Percentiles rank a stretch among this genome's conserved stretches.
phyloP scores from a whole-genome alignment of 37 sponge, comb jelly and placozoan genomes.

The Chondrilla cf. caribensis region DNA sequence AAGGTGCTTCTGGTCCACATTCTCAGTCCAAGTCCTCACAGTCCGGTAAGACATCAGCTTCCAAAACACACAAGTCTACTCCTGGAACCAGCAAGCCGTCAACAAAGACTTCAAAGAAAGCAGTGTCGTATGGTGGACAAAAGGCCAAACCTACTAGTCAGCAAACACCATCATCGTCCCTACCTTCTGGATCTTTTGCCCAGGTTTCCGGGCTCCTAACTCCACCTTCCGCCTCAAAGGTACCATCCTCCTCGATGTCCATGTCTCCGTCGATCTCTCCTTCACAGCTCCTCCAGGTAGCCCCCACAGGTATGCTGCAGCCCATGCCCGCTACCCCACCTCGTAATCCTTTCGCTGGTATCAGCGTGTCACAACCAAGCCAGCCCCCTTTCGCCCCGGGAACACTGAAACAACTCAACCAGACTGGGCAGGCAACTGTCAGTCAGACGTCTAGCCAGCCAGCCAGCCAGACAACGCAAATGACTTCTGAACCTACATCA shows the following conservation, averaged over 20 bases:
- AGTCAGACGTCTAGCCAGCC: too few species aligned
- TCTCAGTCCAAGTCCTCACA: background rate
- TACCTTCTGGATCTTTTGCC: background rate
- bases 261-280: conserved; percentile 36
- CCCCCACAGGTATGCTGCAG: conserved; percentile 23
- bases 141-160: conserved; percentile 36
- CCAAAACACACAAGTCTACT: background rate
- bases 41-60: background rate
- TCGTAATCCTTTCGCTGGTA: conserved; percentile 53
- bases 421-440: background rate
- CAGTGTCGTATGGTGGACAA: background rate
- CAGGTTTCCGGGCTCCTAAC: background rate
- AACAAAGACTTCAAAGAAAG: background rate
- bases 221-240: background rate
- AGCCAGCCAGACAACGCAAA: too few species aligned
- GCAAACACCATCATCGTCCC: background rate
- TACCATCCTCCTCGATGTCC: background rate
- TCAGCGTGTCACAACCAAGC: background rate
- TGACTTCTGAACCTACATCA: too few species aligned
- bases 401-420: conserved; percentile 54
- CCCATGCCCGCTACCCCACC: conserved; percentile 68
- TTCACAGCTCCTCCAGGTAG: conserved; percentile 26
- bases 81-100: background rate
- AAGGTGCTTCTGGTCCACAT: background rate
- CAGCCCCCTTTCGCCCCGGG: conserved; percentile 40